Evolutionary conservation across 2,113 vertebrate genomes (phyloP).

Genomic region (Hypanus sabinus): DNA sequence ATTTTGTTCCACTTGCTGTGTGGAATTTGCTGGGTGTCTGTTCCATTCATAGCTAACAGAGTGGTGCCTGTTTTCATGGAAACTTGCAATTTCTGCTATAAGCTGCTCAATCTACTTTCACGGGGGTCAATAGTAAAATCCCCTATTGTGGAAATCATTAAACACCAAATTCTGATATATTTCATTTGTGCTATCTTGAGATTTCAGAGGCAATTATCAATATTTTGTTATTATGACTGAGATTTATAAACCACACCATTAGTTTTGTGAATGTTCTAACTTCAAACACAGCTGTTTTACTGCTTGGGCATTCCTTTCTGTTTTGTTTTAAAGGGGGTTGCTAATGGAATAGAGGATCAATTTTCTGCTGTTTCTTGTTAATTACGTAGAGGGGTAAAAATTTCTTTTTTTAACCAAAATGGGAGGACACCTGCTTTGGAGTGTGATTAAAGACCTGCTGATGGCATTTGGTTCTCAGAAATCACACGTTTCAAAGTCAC

Average conservation of each 20-base stretch:
- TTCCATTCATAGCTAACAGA: conserved; percentile 10
- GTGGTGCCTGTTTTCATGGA: conserved; percentile 17
- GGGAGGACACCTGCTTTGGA: not conserved
- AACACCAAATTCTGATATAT: not conserved
- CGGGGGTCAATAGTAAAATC: not conserved
- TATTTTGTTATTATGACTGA: conserved; percentile 12
- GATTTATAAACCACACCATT: not conserved
- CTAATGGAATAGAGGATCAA: not conserved
- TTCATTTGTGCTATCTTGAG: not conserved
- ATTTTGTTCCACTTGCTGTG: conserved; percentile 41
- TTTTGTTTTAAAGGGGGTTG: not conserved
- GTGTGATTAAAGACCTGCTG: not conserved
- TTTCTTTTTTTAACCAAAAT: not conserved
- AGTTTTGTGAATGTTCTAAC: not conserved
- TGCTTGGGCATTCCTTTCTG: not conserved
- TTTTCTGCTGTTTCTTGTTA: not conserved
- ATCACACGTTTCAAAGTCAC: not conserved
- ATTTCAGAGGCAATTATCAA: not conserved
- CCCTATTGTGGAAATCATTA: not conserved
- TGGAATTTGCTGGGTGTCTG: not conserved
- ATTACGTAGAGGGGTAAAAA: not conserved
- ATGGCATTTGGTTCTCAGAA: not conserved
- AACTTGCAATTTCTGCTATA: conserved; percentile 10
- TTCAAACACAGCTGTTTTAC: not conserved
- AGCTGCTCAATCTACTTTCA: not conserved